These are phyloP conservation scores for Eupristina koningsbergeri DNA, from an alignment of 1,140 invertebrate species.

Conservation along the genomic window DNA sequence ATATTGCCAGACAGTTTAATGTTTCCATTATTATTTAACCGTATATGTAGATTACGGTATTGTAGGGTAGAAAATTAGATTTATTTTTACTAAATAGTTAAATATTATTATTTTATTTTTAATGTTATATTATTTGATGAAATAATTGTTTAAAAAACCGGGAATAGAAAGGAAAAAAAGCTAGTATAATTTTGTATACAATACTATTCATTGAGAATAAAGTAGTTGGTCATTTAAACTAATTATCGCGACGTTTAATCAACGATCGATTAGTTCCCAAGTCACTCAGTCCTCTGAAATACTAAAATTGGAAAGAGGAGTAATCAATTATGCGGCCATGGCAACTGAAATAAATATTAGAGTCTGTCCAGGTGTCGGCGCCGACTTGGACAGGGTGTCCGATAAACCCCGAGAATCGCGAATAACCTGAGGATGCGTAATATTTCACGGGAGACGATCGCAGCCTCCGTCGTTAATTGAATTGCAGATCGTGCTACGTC, in stretches of 20 bases:
- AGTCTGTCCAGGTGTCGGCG: not conserved
- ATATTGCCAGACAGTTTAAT: too few species aligned
- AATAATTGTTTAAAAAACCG: too few species aligned
- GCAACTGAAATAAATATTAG: not conserved
- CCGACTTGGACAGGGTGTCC: not conserved
- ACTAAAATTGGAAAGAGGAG: not conserved
- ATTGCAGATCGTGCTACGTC: conserved; percentile 34
- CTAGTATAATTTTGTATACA: too few species aligned
- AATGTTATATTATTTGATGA: too few species aligned
- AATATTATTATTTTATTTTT: too few species aligned
- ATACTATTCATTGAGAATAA: too few species aligned
- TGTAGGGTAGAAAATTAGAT: too few species aligned
- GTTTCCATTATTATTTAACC: too few species aligned
- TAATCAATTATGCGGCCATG: not conserved
- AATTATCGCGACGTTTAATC: not conserved
- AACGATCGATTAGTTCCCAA: not conserved
- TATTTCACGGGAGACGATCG: conserved; percentile 43
- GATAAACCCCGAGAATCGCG: not conserved
- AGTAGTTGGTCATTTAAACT: too few species aligned
- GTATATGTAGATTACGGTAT: too few species aligned
- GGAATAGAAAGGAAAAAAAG: too few species aligned
- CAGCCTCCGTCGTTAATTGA: conserved; percentile 27
- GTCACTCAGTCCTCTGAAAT: not conserved
- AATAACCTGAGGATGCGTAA: not conserved
- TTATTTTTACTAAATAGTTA: too few species aligned